Evolutionary conservation across 2,888 invertebrate species (phyloP).

Genomic region (Andrena marginata): DNA sequence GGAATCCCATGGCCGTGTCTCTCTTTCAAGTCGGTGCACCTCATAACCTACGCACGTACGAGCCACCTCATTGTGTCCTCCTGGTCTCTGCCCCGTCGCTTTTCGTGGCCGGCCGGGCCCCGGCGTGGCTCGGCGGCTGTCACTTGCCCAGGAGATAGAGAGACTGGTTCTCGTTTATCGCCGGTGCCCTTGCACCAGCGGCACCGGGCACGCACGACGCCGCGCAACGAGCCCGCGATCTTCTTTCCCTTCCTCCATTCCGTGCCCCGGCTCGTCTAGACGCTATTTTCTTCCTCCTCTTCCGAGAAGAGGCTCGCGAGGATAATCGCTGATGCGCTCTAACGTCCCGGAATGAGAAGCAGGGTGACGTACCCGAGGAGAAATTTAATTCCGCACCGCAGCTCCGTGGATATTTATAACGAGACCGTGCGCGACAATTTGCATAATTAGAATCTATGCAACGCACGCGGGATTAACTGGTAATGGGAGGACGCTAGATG

Average conservation of each 20-base stretch:
- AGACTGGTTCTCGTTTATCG: constrained; percentile 66
- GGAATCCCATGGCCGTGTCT: constrained; percentile 63
- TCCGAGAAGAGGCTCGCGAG: constrained; percentile 40
- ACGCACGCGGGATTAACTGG: constrained; percentile 16
- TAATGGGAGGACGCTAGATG: constrained; percentile 17
- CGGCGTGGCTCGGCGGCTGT: constrained; percentile 52
- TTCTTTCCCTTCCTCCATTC: background rate
- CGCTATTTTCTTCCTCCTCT: constrained; percentile 49
- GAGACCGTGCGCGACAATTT: constrained; percentile 44
- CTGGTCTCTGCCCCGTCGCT: constrained; percentile 9
- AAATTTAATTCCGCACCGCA: constrained; percentile 39
- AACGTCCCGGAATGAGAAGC: constrained; percentile 54
- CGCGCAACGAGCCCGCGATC: constrained; percentile 44
- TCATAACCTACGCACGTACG: constrained; percentile 64
- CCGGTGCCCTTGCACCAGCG: constrained; percentile 34
- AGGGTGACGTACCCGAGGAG: constrained; percentile 45
- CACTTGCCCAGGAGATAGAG: constrained; percentile 59
- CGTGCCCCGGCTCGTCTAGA: constrained; percentile 18
- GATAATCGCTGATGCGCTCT: constrained; percentile 47
- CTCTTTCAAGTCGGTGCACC: constrained; percentile 36
- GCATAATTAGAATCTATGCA: constrained; percentile 50
- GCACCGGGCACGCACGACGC: background rate
- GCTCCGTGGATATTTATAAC: constrained; percentile 50
- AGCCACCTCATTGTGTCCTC: constrained; percentile 23
- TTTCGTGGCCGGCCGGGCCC: constrained; percentile 36